Base-by-base conservation (phyloP, 53 echinoderm and acorn worm genomes). In the Apostichopus leukothele region DNA sequence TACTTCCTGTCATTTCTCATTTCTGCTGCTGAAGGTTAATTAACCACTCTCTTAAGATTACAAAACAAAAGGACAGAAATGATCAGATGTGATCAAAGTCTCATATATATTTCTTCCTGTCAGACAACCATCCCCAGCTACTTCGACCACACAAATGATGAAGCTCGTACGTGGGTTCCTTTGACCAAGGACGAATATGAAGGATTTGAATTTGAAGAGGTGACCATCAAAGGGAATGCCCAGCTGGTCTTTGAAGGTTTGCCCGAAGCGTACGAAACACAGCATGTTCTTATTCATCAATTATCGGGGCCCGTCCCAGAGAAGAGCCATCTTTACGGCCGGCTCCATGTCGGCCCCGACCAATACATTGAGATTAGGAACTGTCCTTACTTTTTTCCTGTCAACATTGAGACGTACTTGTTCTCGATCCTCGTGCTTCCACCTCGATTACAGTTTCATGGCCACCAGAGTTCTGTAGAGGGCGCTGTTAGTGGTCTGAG, bases 231-330 rank as follows among this genome's bases (percentile, higher is more conserved):
- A 50, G 96, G 96, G 10, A 89, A 76, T 18, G 96, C 94, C 9
- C 96, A 96, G 73, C 91, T 96, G 39, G 96, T 86, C n/a, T 92
- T 96, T 83, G 96, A 94, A 86, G 68, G 88, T 74, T 78, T 53
- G 6, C 51, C 7, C 7, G n/a, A 73, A 3, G 78, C 74, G 16
- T 61, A 53, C 73, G 39, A 81, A 11, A 79, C 51, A 19, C 51
- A 86, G 9, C 88, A 74, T 6, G 55, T 94, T 16, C 55, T 84
- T 52, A 83, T 94, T 66, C 86, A 77, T 75, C 76, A 93, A 73
- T 86, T 96, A 51, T 86, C 75, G 8, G 94, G 96, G 16, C 91
- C 94, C 71, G 81, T 73, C 10, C 89, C 86, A 51, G 86, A 88
- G 16, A 73, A 94, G 1, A 77, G 76, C 52, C 18, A 75, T 11